Evolutionary conservation across 2,888 invertebrate species (phyloP).

Genomic region (Erynnis tages): DNA sequence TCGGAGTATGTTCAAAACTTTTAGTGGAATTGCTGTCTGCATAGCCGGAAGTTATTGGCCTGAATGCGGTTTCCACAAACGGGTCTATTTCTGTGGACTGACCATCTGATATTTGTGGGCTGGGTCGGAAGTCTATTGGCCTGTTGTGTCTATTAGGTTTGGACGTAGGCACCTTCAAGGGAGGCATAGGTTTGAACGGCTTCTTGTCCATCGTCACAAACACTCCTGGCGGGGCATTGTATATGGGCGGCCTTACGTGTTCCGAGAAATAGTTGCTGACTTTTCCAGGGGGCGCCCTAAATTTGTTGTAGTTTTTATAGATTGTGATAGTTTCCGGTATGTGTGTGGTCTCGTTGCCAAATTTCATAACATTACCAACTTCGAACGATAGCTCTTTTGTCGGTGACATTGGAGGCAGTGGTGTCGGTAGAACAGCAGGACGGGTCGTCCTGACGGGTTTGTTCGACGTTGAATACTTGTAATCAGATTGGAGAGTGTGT

Average conservation of each 20-base stretch:
- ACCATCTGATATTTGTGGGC: slow-evolving; percentile 66
- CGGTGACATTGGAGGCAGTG: slow-evolving; percentile 38
- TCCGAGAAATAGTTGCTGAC: slow-evolving; percentile 59
- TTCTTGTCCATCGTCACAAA: slow-evolving; percentile 75
- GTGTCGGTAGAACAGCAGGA: slow-evolving; percentile 61
- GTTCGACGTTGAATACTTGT: slow-evolving; percentile 45
- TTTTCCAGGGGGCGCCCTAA: slow-evolving; percentile 47
- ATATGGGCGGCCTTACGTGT: slow-evolving; percentile 66
- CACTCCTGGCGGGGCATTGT: slow-evolving; percentile 72
- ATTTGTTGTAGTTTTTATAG: slow-evolving; percentile 48
- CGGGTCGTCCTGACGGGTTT: slow-evolving; percentile 57
- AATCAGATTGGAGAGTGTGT: slow-evolving; percentile 44
- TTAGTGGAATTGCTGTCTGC: slow-evolving; percentile 42
- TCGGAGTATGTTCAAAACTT: slow-evolving; percentile 35
- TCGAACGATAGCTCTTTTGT: slow-evolving; percentile 48
- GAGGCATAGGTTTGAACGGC: slow-evolving; percentile 75
- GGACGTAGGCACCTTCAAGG: slow-evolving; percentile 53
- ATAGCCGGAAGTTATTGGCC: slow-evolving; percentile 60
- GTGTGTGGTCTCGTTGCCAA: slow-evolving; percentile 48
- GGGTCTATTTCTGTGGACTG: slow-evolving; percentile 57
- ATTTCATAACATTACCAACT: slow-evolving; percentile 39
- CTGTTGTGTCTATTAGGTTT: slow-evolving; percentile 49
- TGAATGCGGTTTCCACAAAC: slow-evolving; percentile 57
- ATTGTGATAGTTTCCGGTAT: slow-evolving; percentile 47
- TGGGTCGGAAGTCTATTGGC: slow-evolving; percentile 65